Evolutionary conservation across 2,797 vertebrate genomes (phyloP).

Genomic region (Hoplostethus atlanticus): DNA sequence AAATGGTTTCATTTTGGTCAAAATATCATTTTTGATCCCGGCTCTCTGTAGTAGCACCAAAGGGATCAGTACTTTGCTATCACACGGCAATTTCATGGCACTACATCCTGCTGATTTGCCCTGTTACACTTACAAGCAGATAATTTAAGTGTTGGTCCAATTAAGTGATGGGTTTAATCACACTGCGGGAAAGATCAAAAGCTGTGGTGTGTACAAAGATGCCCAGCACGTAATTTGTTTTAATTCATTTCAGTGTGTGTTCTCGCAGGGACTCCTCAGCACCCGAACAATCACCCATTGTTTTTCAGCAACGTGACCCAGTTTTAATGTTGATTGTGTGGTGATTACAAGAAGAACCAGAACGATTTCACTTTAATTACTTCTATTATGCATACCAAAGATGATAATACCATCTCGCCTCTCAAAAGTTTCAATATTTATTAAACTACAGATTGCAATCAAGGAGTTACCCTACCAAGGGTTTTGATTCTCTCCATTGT

Average conservation of each 20-base stretch:
- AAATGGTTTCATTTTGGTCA: not conserved
- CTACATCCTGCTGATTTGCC: not conserved
- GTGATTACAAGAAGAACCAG: not conserved
- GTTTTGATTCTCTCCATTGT: slow-evolving; percentile 12
- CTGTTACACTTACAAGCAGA: not conserved
- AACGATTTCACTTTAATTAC: slow-evolving; percentile 5
- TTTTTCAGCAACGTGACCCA: not conserved
- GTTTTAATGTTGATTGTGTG: not conserved
- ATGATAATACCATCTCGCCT: not conserved
- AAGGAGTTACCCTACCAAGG: not conserved
- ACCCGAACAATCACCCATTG: not conserved
- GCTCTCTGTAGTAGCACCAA: too few relatives aligned
- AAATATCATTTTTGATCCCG: not conserved
- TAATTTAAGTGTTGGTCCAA: not conserved
- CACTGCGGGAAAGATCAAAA: not conserved
- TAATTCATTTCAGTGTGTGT: slow-evolving; percentile 6
- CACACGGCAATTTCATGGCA: not conserved
- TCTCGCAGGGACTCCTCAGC: not conserved
- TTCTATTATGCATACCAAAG: too few relatives aligned
- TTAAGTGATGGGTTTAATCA: slow-evolving; percentile 7
- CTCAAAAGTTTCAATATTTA: not conserved
- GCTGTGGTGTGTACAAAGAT: not conserved
- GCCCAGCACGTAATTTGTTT: slow-evolving; percentile 6
- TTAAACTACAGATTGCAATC: not conserved
- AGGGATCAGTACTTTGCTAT: not conserved